A percentile compares a stretch with the other conserved stretches of the same genome.
Evolutionary conservation across 2,797 vertebrate species (phyloP).

Genomic region (Halcyon chelicuti): DNA sequence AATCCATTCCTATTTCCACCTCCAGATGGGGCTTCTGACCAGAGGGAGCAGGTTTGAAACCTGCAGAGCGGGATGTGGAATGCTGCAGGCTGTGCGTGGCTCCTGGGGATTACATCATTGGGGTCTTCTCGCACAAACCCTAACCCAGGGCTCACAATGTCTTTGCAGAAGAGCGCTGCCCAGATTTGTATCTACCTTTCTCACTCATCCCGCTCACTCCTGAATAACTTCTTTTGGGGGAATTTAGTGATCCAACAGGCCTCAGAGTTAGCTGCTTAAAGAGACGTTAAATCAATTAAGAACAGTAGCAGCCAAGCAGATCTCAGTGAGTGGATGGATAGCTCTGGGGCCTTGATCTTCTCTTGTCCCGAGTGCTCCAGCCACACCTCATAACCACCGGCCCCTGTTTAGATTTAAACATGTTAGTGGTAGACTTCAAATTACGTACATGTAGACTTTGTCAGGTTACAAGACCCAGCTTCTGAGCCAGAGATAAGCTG

Average conservation of each 20-base stretch:
- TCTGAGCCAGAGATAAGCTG: background rate
- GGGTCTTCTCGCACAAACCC: background rate
- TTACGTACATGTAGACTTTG: background rate
- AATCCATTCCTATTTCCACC: slow-evolving; percentile 35
- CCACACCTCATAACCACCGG: background rate
- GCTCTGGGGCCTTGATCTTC: background rate
- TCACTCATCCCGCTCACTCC: background rate
- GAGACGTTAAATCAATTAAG: background rate
- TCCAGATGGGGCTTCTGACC: slow-evolving; percentile 58
- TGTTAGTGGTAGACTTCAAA: background rate
- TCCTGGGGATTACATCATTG: background rate
- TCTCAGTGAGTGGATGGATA: background rate
- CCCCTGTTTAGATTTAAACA: background rate
- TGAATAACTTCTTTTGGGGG: background rate
- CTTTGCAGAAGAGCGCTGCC: background rate
- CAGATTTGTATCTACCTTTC: background rate
- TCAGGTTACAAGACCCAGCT: background rate
- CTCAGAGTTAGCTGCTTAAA: background rate
- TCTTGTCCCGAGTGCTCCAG: background rate
- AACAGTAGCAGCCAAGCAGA: background rate
- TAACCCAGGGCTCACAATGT: accelerated
- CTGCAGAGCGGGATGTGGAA: background rate
- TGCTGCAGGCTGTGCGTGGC: accelerated
- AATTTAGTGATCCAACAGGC: background rate
- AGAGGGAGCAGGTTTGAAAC: background rate